phyloP scores from a whole-genome alignment of 2,113 vertebrate genomes.

The Sinocyclocheilus grahami region DNA sequence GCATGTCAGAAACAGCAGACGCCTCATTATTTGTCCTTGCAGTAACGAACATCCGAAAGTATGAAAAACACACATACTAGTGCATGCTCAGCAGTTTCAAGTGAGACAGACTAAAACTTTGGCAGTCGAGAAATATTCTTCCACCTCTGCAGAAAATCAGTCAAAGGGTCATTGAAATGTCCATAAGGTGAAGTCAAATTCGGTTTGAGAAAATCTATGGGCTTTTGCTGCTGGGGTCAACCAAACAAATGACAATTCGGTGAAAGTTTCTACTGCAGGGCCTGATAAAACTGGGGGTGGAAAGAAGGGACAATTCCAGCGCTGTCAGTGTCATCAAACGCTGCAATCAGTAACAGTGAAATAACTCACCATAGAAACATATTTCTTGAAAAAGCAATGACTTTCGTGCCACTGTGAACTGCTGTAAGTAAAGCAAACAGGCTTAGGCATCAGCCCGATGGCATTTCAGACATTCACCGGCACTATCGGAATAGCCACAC shows the following conservation, averaged over 20 bases:
- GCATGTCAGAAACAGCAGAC: neutral
- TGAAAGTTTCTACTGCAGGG: constrained; percentile 20
- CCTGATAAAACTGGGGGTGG: constrained; percentile 20
- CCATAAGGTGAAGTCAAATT: neutral
- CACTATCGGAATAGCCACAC: constrained; percentile 1
- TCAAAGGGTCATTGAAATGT: constrained; percentile 2
- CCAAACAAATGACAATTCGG: neutral
- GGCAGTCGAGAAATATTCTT: neutral
- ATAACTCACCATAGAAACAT: constrained; percentile 3
- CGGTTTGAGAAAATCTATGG: constrained; percentile 10
- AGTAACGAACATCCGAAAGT: neutral
- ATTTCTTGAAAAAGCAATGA: constrained; percentile 25
- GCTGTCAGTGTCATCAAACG: constrained; percentile 13
- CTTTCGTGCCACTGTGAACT: constrained; percentile 1
- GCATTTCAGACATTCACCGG: neutral
- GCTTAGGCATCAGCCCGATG: neutral
- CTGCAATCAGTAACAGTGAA: constrained; percentile 18
- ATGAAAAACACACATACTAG: neutral
- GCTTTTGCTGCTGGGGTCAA: constrained; percentile 16
- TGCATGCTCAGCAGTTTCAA: neutral
- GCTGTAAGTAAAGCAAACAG: constrained; percentile 7
- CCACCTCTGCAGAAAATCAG: neutral
- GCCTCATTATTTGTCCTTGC: neutral
- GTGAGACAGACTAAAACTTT: neutral
- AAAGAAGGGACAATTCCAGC: neutral